phyloP scores from a whole-genome alignment of 2,888 invertebrate genomes.

The Microchrysa polita region DNA sequence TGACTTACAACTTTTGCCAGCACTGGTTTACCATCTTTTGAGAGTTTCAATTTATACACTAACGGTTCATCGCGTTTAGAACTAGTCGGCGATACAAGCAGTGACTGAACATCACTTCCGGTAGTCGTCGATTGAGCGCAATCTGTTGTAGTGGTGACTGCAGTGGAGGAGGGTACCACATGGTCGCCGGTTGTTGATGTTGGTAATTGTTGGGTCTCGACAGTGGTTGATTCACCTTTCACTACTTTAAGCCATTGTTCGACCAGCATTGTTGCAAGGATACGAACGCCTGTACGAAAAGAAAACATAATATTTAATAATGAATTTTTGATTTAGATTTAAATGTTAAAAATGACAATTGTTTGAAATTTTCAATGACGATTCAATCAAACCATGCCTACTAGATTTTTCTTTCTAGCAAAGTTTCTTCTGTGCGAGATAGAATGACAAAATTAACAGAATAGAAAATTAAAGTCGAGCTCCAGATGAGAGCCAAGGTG shows the following conservation, averaged over 20 bases:
- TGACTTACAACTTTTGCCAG: conserved; percentile 63
- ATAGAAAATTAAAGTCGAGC: too few relatives aligned
- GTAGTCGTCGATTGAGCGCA: not conserved
- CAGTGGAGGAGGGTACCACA: not conserved
- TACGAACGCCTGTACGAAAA: conserved; percentile 72
- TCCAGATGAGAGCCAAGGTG: too few relatives aligned
- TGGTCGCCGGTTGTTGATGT: too few relatives aligned
- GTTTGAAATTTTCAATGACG: too few relatives aligned
- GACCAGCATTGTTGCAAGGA: conserved; percentile 81
- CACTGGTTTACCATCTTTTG: conserved; percentile 78
- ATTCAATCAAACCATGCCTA: too few relatives aligned
- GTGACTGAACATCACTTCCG: not conserved
- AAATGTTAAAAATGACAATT: too few relatives aligned
- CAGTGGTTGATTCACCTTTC: conserved; percentile 72
- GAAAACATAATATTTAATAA: too few relatives aligned
- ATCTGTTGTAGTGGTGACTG: not conserved
- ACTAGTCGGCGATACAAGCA: conserved; percentile 50
- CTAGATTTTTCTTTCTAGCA: too few relatives aligned
- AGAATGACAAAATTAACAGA: too few relatives aligned
- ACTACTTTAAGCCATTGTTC: conserved; percentile 92
- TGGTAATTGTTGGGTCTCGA: not conserved
- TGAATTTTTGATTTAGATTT: too few relatives aligned
- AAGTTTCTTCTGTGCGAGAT: too few relatives aligned
- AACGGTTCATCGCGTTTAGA: conserved; percentile 57
- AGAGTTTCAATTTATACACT: conserved; percentile 71